phyloP scores from a whole-genome alignment of 1,140 invertebrate species.

The Drosophila kepulauana region DNA sequence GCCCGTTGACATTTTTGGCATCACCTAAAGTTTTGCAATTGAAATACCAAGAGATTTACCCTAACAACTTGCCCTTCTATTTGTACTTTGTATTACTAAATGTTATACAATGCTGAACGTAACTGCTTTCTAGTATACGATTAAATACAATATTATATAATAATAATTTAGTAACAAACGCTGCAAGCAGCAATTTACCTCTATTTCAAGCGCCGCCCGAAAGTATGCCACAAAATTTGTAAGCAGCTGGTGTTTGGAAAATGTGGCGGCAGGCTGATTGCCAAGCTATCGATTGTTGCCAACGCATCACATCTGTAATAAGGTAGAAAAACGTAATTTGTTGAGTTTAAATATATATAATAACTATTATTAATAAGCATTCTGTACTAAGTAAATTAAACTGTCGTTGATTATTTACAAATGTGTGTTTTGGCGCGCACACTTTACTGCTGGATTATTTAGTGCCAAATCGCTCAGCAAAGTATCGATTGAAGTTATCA shows the following conservation, averaged over 20 bases:
- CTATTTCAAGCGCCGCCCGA: background rate
- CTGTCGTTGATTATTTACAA: background rate
- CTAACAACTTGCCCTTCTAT: too few species aligned
- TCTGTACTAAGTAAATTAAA: too few species aligned
- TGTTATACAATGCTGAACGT: background rate
- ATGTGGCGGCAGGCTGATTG: conserved; percentile 13
- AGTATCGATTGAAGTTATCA: background rate
- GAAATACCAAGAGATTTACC: background rate
- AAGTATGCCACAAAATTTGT: background rate
- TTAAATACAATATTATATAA: background rate
- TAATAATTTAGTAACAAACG: background rate
- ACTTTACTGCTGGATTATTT: background rate
- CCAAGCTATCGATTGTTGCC: background rate
- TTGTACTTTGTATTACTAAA: background rate
- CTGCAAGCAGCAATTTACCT: background rate
- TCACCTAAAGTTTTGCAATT: background rate
- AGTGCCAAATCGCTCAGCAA: background rate
- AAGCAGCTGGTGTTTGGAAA: background rate
- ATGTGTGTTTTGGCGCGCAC: background rate
- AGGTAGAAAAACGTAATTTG: too few species aligned
- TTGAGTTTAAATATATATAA: too few species aligned
- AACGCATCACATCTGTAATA: background rate
- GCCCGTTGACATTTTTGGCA: conserved; percentile 1
- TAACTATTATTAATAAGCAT: too few species aligned
- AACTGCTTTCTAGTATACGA: too few species aligned